Conservation (phyloP, 2,797 vertebrate species). For the Percopsis omiscomaycus region DNA sequence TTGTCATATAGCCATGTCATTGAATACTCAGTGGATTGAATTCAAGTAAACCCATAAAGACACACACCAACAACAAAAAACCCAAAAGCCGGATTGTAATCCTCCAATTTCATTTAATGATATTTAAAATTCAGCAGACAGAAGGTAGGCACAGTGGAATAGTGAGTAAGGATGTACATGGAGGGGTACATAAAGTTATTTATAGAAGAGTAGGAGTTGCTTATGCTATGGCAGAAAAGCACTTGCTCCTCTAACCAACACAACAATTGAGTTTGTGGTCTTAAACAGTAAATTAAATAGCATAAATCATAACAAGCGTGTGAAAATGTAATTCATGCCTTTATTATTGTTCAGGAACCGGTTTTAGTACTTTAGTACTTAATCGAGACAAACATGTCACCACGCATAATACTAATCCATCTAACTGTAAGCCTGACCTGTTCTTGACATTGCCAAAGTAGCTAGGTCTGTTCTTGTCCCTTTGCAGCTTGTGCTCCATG, state of each 20-base stretch:
- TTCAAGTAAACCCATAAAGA: neutral
- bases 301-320: slow-evolving; percentile 6
- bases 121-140: no score
- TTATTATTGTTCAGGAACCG: neutral
- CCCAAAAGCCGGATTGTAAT: neutral
- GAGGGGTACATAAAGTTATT: slow-evolving; percentile 47
- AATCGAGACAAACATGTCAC: slow-evolving; percentile 36
- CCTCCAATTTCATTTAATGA: neutral
- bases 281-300: neutral
- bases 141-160: no score
- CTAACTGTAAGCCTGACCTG: slow-evolving; percentile 65
- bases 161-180: neutral
- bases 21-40: neutral
- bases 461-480: slow-evolving; percentile 68
- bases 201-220: slow-evolving; percentile 57
- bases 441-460: slow-evolving; percentile 81
- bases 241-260: slow-evolving; percentile 38
- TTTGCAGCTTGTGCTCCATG: slow-evolving; percentile 67
- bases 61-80: neutral
- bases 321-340: neutral
- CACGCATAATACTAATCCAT: slow-evolving; percentile 32
- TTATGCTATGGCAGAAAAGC: slow-evolving; percentile 26
- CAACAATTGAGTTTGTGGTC: slow-evolving; percentile 14
- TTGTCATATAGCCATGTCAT: no score
- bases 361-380: no score